Evolutionary conservation across 2,113 vertebrate species (phyloP).

Genomic region (Perca flavescens): DNA sequence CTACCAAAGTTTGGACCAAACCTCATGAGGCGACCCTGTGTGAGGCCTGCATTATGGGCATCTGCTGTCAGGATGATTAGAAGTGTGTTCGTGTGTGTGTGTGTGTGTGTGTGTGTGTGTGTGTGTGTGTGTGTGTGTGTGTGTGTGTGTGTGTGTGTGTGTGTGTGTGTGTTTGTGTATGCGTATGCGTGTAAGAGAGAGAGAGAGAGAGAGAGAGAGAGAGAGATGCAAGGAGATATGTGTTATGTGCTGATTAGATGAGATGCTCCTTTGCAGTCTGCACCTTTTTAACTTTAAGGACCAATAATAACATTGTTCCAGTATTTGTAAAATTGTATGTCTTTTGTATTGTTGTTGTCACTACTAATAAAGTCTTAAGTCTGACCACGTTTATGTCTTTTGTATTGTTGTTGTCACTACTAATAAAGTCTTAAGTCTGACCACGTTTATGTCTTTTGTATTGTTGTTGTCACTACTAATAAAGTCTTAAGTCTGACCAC

Average conservation of each 20-base stretch:
- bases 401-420: not conserved
- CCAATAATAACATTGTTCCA: not conserved
- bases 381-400: not conserved
- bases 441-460: not conserved
- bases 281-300: not conserved
- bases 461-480: constrained; percentile 5
- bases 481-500: not conserved
- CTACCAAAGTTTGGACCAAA: constrained; percentile 28
- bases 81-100: constrained; percentile 6
- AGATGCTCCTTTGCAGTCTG: not conserved
- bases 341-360: constrained; percentile 6
- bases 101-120: constrained; percentile 11
- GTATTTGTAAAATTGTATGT: too few species aligned
- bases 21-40: constrained; percentile 58
- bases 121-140: not conserved
- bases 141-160: not conserved
- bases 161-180: constrained; percentile 8
- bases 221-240: not conserved
- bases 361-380: not conserved
- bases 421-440: constrained; percentile 7
- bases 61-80: constrained; percentile 42
- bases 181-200: too few species aligned
- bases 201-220: not conserved
- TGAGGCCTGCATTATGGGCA: constrained; percentile 51
- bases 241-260: not conserved